Evolutionary conservation across 2,797 vertebrate genomes (phyloP), one percentile per base, ranked within the genome.

Genomic region (Sebastiscus albofasciatus): DNA sequence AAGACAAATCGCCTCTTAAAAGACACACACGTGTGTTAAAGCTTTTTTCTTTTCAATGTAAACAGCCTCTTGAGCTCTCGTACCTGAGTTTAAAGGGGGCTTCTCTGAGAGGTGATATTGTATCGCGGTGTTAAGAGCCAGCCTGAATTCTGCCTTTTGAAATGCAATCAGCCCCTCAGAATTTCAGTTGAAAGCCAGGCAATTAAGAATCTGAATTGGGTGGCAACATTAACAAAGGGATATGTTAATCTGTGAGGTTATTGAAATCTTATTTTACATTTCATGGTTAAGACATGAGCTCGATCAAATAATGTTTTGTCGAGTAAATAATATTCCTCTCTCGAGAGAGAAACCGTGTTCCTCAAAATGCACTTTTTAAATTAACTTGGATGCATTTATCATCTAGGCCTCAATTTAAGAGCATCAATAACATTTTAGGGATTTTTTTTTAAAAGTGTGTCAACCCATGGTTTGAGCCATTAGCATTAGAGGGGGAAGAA

Each of bases 101-200:
- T 88, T 88, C 84, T 82, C 81, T 89, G 10, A 89, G 93, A 92
- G 91, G 88, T 91, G 90, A 92, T 87, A 86, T 92, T 92, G 88
- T 84, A 85, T 89, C 76, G 65, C 83, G 8, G 90, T 82, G 93
- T 92, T 91, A 93, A 94, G 91, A 95, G 92, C 84, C 77, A 90
- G 42, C 71, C 80, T 88, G 84, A 93, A 91, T 92, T 87, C 89
- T 90, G 88, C 84, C 92, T 92, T 94, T 95, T 94, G 93, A 94
- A 94, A 94, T 94, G 93, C 93, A 95, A 94, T 94, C 93, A 94
- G 91, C 83, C 66, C 79, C 86, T 91, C 88, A 89, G 85, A 91
- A 89, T 90, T 90, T 81, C 80, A 86, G 85, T 86, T 95, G 91
- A 95, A 94, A 94, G 94, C 80, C 59, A 22, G 82, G 92, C 88